Conservation (phyloP, 2,113 vertebrate genomes). For the Erythrocercus mccallii region DNA sequence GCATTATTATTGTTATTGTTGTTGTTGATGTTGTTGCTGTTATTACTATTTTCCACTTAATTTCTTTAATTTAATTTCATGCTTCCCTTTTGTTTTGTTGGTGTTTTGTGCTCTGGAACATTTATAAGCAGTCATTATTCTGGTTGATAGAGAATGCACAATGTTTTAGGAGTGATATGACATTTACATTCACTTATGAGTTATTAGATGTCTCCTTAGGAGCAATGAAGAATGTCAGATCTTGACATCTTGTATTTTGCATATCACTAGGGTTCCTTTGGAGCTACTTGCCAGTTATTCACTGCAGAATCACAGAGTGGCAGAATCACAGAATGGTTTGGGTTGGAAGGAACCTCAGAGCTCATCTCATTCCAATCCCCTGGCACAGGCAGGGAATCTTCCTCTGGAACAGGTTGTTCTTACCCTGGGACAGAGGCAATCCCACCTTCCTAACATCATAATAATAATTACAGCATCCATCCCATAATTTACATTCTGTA, state of each 20-base stretch:
- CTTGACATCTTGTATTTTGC: slow-evolving; percentile 46
- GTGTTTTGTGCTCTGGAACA: neutral
- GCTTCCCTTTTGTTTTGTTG: slow-evolving; percentile 12
- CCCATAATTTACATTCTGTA: neutral
- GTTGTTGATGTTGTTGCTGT: too few relatives aligned
- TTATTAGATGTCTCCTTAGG: slow-evolving; percentile 43
- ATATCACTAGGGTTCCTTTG: neutral
- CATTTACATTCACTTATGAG: slow-evolving; percentile 53
- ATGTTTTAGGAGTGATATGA: slow-evolving; percentile 40
- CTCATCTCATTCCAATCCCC: neutral
- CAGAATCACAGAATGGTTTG: neutral
- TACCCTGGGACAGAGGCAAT: neutral
- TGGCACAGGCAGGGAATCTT: too few relatives aligned
- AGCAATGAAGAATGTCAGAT: slow-evolving; percentile 29
- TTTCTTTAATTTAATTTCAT: slow-evolving; percentile 23
- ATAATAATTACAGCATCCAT: neutral
- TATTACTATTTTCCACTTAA: neutral
- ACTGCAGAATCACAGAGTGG: neutral
- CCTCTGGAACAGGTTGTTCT: neutral
- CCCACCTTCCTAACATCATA: neutral
- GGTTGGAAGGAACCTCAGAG: neutral
- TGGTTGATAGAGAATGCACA: slow-evolving; percentile 7
- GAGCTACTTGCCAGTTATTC: neutral
- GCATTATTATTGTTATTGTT: neutral
- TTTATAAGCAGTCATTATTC: slow-evolving; percentile 57